These are phyloP conservation scores for Mayetiola destructor DNA, from an alignment of 2,888 invertebrate genomes.

Conservation along the genomic window DNA sequence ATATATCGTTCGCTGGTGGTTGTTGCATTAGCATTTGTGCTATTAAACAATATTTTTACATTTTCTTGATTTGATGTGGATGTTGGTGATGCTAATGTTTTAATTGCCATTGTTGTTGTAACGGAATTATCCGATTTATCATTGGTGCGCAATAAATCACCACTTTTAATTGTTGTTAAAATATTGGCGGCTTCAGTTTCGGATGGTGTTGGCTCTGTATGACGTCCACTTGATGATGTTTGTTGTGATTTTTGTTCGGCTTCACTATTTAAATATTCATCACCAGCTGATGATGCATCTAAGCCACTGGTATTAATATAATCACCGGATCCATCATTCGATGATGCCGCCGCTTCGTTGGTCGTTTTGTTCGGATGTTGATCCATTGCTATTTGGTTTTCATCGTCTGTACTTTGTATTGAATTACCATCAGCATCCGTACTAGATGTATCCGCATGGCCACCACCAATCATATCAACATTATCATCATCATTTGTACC, in stretches of 20 bases:
- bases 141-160: slow-evolving; percentile 21
- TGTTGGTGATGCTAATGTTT: background rate
- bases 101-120: slow-evolving; percentile 11
- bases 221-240: slow-evolving; percentile 18
- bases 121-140: background rate
- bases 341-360: background rate
- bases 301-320: background rate
- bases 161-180: slow-evolving; percentile 30
- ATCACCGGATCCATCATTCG: background rate
- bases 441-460: background rate
- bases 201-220: slow-evolving; percentile 23
- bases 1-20: background rate
- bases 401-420: background rate
- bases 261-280: slow-evolving; percentile 20
- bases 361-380: background rate
- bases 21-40: background rate
- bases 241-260: slow-evolving; percentile 23
- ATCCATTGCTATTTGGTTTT: background rate
- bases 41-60: slow-evolving; percentile 14
- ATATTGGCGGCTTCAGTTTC: slow-evolving; percentile 32
- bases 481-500: slow-evolving; percentile 14
- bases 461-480: slow-evolving; percentile 10
- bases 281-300: slow-evolving; percentile 12
- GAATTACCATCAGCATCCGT: background rate
- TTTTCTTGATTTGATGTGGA: slow-evolving; percentile 8